A percentile compares a stretch with the other conserved stretches of the same genome.
Conservation (phyloP, 1,140 invertebrate species). For the Pseudoatta argentina region DNA sequence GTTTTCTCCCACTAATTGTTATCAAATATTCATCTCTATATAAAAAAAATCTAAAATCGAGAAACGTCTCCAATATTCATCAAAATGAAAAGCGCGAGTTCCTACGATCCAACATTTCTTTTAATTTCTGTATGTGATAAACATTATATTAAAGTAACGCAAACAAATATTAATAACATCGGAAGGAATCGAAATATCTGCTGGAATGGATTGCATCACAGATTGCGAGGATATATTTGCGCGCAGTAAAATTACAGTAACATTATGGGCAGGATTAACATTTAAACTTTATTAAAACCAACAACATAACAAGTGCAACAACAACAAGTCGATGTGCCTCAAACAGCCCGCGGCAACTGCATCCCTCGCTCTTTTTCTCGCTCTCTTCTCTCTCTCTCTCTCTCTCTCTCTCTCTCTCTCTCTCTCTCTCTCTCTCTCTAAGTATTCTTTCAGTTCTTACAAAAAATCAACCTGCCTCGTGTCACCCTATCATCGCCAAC, state of each 20-base stretch:
- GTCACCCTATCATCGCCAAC: slow-evolving; percentile 57
- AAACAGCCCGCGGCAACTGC: slow-evolving; percentile 64
- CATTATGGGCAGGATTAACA: slow-evolving; percentile 49
- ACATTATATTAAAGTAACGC: too few species aligned
- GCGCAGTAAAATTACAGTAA: slow-evolving; percentile 4
- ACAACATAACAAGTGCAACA: slow-evolving; percentile 75
- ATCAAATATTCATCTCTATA: too few species aligned
- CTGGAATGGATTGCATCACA: not conserved
- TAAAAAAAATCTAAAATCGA: too few species aligned
- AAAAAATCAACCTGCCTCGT: slow-evolving; percentile 61
- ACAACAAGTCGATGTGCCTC: slow-evolving; percentile 67
- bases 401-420: not conserved
- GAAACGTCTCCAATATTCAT: too few species aligned
- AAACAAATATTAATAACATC: not conserved
- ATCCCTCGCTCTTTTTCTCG: slow-evolving; percentile 25
- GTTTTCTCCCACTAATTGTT: too few species aligned
- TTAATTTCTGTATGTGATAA: too few species aligned
- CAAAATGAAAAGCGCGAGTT: too few species aligned
- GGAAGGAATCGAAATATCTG: not conserved
- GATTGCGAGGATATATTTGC: not conserved
- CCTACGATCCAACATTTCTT: too few species aligned
- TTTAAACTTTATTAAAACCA: slow-evolving; percentile 78
- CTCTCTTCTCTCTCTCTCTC: not conserved
- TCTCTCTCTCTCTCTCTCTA: not conserved
- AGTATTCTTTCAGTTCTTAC: slow-evolving; percentile 12